Evolutionary conservation across 2,888 invertebrate genomes (phyloP).

Genomic region (Megastigmus dorsalis): DNA sequence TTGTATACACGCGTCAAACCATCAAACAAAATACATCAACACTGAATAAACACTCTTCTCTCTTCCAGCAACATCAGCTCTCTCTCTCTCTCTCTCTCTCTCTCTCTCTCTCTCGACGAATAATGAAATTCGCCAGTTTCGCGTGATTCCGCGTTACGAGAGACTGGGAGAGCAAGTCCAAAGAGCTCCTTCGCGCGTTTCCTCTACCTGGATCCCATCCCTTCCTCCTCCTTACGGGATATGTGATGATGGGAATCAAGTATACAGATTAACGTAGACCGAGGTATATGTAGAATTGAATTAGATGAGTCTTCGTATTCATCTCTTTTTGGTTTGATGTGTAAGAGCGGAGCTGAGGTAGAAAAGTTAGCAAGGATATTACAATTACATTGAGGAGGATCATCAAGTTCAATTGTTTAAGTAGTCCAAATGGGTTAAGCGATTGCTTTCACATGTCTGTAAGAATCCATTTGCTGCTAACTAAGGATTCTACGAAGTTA

Average conservation of each 20-base stretch:
- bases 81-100: not conserved
- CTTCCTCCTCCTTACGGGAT: too few species aligned
- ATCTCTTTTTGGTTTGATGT: too few species aligned
- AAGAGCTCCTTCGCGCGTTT: conserved; percentile 12
- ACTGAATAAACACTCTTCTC: conserved; percentile 5
- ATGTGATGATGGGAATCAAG: conserved; percentile 39
- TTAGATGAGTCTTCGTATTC: too few species aligned
- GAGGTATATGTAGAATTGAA: conserved; percentile 19
- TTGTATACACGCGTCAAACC: not conserved
- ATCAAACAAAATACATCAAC: conserved; percentile 20
- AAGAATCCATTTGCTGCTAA: too few species aligned
- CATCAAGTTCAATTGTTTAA: too few species aligned
- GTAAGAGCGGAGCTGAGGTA: too few species aligned
- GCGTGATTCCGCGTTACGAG: not conserved
- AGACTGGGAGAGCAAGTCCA: conserved; percentile 1
- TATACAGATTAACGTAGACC: conserved; percentile 32
- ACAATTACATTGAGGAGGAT: too few species aligned
- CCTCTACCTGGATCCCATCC: not conserved
- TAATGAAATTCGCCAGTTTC: conserved; percentile 45
- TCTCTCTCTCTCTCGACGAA: conserved; percentile 37
- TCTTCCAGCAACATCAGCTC: not conserved
- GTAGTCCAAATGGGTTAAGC: too few species aligned
- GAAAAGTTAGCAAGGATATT: too few species aligned
- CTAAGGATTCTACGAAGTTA: too few species aligned
- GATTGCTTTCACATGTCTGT: too few species aligned